Evolutionary conservation across 2,797 vertebrate species (phyloP).

Genomic region (Stomatorhinus walkeri): DNA sequence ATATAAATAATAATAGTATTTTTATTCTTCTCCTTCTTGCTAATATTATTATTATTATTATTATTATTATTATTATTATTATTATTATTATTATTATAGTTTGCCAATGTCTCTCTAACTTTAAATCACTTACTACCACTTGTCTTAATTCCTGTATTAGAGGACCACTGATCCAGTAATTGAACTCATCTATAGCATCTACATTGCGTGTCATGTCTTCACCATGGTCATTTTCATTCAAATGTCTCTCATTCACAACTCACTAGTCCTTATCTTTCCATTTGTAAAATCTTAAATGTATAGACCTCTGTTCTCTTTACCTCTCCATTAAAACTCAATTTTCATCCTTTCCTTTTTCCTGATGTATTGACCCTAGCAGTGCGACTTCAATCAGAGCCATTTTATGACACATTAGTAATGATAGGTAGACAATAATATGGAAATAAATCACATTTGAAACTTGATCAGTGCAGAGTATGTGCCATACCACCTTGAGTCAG

Average conservation of each 20-base stretch:
- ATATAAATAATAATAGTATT: neutral
- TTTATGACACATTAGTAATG: slow-evolving; percentile 57
- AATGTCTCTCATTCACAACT: slow-evolving; percentile 37
- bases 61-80: neutral
- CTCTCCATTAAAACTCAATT: slow-evolving; percentile 62
- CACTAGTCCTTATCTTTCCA: slow-evolving; percentile 51
- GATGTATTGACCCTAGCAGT: slow-evolving; percentile 61
- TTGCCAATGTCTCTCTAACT: neutral
- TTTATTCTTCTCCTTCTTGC: neutral
- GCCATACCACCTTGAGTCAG: slow-evolving; percentile 66
- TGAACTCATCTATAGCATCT: neutral
- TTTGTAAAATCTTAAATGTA: slow-evolving; percentile 37
- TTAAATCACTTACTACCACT: neutral
- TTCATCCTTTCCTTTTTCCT: slow-evolving; percentile 51
- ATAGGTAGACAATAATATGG: slow-evolving; percentile 62
- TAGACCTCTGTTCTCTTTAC: slow-evolving; percentile 56
- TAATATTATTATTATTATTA: neutral
- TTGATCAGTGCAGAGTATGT: slow-evolving; percentile 62
- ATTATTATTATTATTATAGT: neutral
- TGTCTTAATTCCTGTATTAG: neutral
- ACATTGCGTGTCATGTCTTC: neutral
- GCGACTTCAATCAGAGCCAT: slow-evolving; percentile 60
- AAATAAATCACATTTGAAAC: slow-evolving; percentile 69
- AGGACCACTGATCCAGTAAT: neutral
- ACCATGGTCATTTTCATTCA: slow-evolving; percentile 23